Conservation (phyloP, 2,888 invertebrate species). For the Euphydryas editha region DNA sequence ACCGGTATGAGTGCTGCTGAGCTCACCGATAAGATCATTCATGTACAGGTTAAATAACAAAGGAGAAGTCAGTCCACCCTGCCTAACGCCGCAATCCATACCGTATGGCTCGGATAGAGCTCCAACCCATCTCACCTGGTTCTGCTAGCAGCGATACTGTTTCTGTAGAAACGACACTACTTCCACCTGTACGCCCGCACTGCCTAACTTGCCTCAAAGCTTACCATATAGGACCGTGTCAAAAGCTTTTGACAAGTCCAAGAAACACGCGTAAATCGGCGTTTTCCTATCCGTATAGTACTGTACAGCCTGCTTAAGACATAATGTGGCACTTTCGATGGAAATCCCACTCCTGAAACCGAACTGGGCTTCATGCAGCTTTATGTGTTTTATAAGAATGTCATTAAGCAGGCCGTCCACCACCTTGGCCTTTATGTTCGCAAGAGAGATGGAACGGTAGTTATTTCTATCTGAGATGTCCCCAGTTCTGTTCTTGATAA, state of each 20-base stretch:
- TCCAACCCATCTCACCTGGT: conserved; percentile 39
- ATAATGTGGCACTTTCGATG: no score
- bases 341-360: conserved; percentile 30
- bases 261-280: conserved; percentile 12
- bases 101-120: no score
- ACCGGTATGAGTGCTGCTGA: no score
- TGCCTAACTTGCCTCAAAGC: conserved; percentile 30
- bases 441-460: background rate
- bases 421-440: conserved; percentile 30
- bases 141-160: conserved; percentile 17
- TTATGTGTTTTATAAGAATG: background rate
- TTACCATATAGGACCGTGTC: conserved; percentile 30
- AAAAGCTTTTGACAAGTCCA: conserved; percentile 35
- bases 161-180: no score
- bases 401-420: conserved; percentile 35
- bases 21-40: no score
- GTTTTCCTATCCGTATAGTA: background rate
- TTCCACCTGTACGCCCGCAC: conserved; percentile 15
- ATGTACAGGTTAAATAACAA: no score
- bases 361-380: conserved; percentile 37
- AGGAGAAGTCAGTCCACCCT: no score
- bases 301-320: conserved; percentile 22
- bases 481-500: conserved; percentile 16
- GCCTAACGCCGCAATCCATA: no score
- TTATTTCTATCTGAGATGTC: no score